A percentile compares a stretch with the other conserved stretches of the same genome.
Conservation (phyloP, 2,113 vertebrate species). For the Australoheros scitulus region DNA sequence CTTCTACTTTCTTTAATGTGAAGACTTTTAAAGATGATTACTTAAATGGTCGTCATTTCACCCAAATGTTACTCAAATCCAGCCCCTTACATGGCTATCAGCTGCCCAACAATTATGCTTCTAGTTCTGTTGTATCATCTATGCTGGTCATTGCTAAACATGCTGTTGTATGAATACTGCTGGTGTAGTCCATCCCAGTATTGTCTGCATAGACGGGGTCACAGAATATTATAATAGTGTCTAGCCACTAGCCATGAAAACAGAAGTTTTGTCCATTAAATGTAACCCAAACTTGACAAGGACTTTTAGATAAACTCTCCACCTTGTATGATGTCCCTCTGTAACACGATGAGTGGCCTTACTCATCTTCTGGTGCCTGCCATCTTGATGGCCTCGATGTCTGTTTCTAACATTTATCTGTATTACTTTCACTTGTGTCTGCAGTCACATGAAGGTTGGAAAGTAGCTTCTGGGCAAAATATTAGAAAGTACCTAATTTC, state of each 20-base stretch:
- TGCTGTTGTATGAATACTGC: neutral
- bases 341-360: neutral
- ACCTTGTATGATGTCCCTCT: rapidly evolving
- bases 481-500: neutral
- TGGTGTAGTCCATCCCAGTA: neutral
- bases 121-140: neutral
- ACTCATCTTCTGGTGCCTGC: neutral
- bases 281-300: neutral
- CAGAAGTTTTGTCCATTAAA: neutral
- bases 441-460: neutral
- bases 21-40: neutral
- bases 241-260: neutral
- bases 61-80: neutral
- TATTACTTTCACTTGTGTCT: neutral
- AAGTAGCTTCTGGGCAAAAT: neutral
- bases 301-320: neutral
- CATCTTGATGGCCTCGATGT: neutral
- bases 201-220: neutral
- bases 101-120: neutral
- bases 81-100: neutral
- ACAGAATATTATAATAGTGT: too few species aligned
- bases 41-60: neutral
- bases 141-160: neutral
- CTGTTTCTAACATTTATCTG: neutral
- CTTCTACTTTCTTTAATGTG: neutral